Evolutionary conservation across 2,888 invertebrate species (phyloP), one percentile per base, ranked within the genome.

Genomic region (Drosophila tripunctata): DNA sequence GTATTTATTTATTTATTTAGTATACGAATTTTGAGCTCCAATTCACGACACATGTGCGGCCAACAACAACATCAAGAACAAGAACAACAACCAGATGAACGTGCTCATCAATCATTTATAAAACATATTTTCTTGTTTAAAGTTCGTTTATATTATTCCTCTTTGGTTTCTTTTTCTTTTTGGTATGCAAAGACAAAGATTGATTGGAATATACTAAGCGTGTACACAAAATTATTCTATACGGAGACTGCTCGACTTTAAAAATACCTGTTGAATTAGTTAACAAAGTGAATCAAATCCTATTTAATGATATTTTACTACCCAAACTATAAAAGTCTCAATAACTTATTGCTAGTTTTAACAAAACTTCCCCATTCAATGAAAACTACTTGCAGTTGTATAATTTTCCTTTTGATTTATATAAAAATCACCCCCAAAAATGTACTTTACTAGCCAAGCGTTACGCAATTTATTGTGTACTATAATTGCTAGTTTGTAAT

Each of bases 71-170:
- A 24, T 8, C 7, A 27, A 27, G 24, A 27, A 1, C 10, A 27
- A 27, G 27, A 10, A 27, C 8, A 8, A 57, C 57, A 51, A 7
- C 51, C 63, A 68, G 55, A 64, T 52, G 50, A 54, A 45, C 40
- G 48, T 47, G 57, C 64, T 70, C 81, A 81, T 81, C 87, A 87
- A 81, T 81, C 81, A 87, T 71, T 76, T 60, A 52, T 76, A 52
- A 68, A 83, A 83, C 77, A 63, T 73, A 79, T 86, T 77, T 78
- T 84, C 70, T 70, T 68, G 51, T 76, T 83, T 86, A 61, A 84
- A 50, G 50, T 30, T 50, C 30, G 17, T 30, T 15, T 43, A 22
- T 4, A 7, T 17, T 0, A n/a, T n/a, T n/a, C n/a, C n/a, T 58
- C n/a, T 44, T 61, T 43, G 51, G 7, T 47, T 48, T 44, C 30